phyloP scores from a whole-genome alignment of 2,797 vertebrate genomes.

The Staurois parvus region DNA sequence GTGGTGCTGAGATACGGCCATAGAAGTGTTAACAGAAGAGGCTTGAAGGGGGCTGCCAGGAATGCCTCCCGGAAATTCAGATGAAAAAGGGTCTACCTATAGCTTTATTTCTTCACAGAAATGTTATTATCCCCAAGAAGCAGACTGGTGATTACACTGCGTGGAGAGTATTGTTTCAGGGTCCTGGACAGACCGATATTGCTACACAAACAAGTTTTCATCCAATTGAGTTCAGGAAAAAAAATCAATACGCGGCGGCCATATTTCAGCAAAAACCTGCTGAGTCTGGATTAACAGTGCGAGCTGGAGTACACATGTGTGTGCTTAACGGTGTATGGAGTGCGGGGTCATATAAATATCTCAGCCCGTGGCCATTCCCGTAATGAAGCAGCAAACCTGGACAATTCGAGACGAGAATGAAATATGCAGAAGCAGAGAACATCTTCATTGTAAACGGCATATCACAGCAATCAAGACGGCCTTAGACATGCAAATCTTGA shows the following conservation, averaged over 20 bases:
- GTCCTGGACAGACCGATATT: constrained; percentile 92
- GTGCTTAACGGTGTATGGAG: constrained; percentile 6
- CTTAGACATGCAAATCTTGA: no score
- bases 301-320: background rate
- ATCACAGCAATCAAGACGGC: no score
- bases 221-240: constrained; percentile 91
- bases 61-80: constrained; percentile 38
- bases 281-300: constrained; percentile 73
- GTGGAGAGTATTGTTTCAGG: constrained; percentile 84
- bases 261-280: constrained; percentile 82
- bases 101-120: constrained; percentile 84
- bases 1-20: background rate
- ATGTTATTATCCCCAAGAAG: constrained; percentile 96
- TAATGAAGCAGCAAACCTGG: no score
- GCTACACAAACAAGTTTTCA: constrained; percentile 98
- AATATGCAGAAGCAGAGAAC: background rate
- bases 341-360: background rate
- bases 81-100: constrained; percentile 19
- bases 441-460: background rate
- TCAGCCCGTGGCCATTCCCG: background rate
- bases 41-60: background rate
- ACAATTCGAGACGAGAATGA: background rate
- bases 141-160: constrained; percentile 87
- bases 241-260: constrained; percentile 93
- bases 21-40: constrained; percentile 11